Conservation (phyloP, 2,797 vertebrate species). For the Coreius guichenoti region DNA sequence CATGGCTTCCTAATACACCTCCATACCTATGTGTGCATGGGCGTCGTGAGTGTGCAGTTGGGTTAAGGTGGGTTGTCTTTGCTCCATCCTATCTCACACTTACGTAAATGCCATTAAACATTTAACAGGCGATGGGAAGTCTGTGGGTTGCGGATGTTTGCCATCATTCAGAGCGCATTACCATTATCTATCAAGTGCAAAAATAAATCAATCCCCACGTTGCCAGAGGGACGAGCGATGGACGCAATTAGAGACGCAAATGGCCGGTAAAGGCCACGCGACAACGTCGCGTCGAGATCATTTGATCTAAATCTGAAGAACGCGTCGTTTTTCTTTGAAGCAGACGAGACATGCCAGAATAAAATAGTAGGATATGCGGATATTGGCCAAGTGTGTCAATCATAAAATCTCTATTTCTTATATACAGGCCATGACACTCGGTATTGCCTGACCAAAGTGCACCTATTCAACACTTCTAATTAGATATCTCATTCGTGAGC, state of each 20-base stretch:
- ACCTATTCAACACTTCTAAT: conserved; percentile 45
- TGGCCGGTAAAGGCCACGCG: conserved; percentile 61
- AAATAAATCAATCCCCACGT: conserved; percentile 56
- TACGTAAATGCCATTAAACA: conserved; percentile 57
- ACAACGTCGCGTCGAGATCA: conserved; percentile 56
- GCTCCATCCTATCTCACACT: conserved; percentile 42
- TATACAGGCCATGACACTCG: conserved; percentile 75
- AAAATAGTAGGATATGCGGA: conserved; percentile 58
- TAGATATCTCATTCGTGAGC: conserved; percentile 61
- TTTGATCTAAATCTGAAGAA: conserved; percentile 56
- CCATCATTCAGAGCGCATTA: conserved; percentile 44
- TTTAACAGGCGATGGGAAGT: conserved; percentile 49
- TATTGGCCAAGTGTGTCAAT: conserved; percentile 58
- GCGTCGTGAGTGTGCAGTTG: conserved; percentile 48
- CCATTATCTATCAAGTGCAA: conserved; percentile 55
- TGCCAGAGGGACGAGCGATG: conserved; percentile 55
- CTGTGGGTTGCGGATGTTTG: conserved; percentile 42
- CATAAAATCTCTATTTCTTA: conserved; percentile 57
- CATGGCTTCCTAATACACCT: conserved; percentile 70
- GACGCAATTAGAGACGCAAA: conserved; percentile 59
- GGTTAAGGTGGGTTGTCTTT: conserved; percentile 43
- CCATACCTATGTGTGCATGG: conserved; percentile 75
- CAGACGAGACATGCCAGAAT: conserved; percentile 36
- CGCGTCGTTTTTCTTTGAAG: conserved; percentile 30
- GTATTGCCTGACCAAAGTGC: conserved; percentile 38